Evolutionary conservation across 2,113 vertebrate species (phyloP).

Genomic region (Ariopsis seemanni): DNA sequence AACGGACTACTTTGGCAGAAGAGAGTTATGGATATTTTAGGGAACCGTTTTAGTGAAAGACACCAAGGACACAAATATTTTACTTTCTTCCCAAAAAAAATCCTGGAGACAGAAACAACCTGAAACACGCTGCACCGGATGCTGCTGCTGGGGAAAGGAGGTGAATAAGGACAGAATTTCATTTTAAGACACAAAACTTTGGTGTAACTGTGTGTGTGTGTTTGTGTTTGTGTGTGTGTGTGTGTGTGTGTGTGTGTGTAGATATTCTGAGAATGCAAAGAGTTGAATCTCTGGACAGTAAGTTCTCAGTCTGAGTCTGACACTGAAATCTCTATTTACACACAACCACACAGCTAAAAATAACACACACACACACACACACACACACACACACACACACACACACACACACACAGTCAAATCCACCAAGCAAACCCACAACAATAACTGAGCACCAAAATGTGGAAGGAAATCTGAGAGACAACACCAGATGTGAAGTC

Average conservation of each 20-base stretch:
- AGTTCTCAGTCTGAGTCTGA: not conserved
- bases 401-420: not conserved
- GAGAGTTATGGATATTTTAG: not conserved
- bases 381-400: conserved; percentile 3
- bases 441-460: not conserved
- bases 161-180: not conserved
- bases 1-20: not conserved
- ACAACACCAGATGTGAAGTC: not conserved
- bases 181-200: not conserved
- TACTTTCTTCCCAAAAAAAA: not conserved
- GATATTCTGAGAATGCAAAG: not conserved
- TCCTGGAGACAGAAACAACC: not conserved
- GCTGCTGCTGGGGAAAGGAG: not conserved
- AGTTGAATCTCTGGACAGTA: not conserved
- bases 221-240: too few relatives aligned
- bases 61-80: not conserved
- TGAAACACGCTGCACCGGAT: not conserved
- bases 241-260: too few relatives aligned
- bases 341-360: conserved; percentile 25
- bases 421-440: not conserved
- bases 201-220: not conserved
- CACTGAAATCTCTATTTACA: conserved; percentile 31
- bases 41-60: not conserved
- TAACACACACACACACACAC: conserved; percentile 8
- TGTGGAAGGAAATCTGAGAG: not conserved